Conservation (phyloP, 2,113 vertebrate species). For the Pollachius pollachius region DNA sequence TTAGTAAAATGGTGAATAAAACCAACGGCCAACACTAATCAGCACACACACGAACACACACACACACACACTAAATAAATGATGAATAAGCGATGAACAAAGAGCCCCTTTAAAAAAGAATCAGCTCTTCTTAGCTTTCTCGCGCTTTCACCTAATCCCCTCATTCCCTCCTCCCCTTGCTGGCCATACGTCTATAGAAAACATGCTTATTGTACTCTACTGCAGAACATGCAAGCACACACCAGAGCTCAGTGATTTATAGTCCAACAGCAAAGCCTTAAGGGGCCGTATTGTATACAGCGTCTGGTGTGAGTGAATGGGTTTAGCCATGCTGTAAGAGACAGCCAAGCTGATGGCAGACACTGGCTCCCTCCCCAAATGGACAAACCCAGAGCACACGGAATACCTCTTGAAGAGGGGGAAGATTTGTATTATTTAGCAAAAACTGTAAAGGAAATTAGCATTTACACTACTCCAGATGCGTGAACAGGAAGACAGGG, state of each 20-base stretch:
- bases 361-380: neutral
- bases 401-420: neutral
- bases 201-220: neutral
- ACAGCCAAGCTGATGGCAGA: conserved; percentile 5
- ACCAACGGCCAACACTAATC: no score
- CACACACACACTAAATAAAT: neutral
- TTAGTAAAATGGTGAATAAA: no score
- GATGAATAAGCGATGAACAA: no score
- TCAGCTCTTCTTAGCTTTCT: neutral
- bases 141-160: neutral
- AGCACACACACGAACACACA: conserved; percentile 2
- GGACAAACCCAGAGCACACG: neutral
- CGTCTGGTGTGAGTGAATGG: conserved; percentile 10
- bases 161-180: neutral
- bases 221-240: conserved; percentile 20
- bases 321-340: conserved; percentile 16
- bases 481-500: neutral
- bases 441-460: neutral
- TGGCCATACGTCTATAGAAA: conserved; percentile 1
- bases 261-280: conserved; percentile 4
- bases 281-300: conserved; percentile 1
- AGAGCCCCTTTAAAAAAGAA: no score
- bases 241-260: conserved; percentile 11
- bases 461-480: conserved; percentile 19
- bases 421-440: conserved; percentile 20